Evolutionary conservation across 2,888 invertebrate genomes (phyloP).

Genomic region (Xylota segnis): DNA sequence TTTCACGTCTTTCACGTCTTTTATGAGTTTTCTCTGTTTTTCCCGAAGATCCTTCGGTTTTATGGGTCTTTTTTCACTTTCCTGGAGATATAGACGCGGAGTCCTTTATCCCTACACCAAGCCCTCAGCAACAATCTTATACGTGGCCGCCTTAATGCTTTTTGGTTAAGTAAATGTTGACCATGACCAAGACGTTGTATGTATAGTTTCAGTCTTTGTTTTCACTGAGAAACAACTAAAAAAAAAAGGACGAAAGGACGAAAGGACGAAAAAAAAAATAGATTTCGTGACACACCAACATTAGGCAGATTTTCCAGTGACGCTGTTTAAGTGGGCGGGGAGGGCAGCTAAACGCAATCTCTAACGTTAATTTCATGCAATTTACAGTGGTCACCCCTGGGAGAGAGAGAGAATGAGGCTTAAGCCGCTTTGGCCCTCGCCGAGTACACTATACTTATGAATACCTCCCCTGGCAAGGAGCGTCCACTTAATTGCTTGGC

Average conservation of each 20-base stretch:
- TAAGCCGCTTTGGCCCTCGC: slow-evolving; percentile 39
- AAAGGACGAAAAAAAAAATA: slow-evolving; percentile 4
- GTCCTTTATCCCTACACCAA: background rate
- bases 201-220: slow-evolving; percentile 38
- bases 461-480: slow-evolving; percentile 53
- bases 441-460: background rate
- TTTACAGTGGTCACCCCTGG: slow-evolving; percentile 44
- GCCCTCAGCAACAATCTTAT: slow-evolving; percentile 57
- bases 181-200: slow-evolving; percentile 69
- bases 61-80: slow-evolving; percentile 38
- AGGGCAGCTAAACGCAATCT: slow-evolving; percentile 24
- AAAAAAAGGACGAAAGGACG: slow-evolving; percentile 17
- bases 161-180: slow-evolving; percentile 73
- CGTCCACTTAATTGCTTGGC: slow-evolving; percentile 73
- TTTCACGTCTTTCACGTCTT: slow-evolving; percentile 35
- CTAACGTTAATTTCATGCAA: slow-evolving; percentile 71
- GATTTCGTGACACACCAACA: slow-evolving; percentile 67
- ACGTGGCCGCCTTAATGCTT: slow-evolving; percentile 48
- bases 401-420: slow-evolving; percentile 24
- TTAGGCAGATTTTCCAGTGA: slow-evolving; percentile 70
- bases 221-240: background rate
- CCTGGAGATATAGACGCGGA: slow-evolving; percentile 7
- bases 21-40: slow-evolving; percentile 62
- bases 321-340: slow-evolving; percentile 27
- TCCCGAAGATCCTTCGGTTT: background rate